Conservation (phyloP, 2,888 invertebrate species). For the Dryadula phaetusa region DNA sequence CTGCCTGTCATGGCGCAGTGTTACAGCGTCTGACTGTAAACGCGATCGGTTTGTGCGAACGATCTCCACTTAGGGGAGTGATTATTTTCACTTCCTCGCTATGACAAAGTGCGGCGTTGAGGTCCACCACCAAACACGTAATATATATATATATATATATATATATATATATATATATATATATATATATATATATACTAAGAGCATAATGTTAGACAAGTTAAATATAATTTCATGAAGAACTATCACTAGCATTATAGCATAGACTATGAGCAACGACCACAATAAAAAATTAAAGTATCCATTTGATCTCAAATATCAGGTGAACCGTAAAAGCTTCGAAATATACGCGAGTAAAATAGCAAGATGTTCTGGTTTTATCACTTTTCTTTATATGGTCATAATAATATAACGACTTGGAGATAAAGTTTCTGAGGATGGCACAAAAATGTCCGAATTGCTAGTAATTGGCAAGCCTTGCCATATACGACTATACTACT, state of each 20-base stretch:
- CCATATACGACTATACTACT: constrained; percentile 10
- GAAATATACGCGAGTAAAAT: constrained; percentile 55
- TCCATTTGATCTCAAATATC: constrained; percentile 33
- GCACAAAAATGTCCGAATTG: constrained; percentile 34
- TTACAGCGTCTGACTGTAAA: too few species aligned
- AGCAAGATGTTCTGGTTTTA: constrained; percentile 57
- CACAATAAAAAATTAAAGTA: constrained; percentile 37
- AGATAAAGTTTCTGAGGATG: constrained; percentile 35
- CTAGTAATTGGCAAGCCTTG: constrained; percentile 28
- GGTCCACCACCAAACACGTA: too few species aligned
- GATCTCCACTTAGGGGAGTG: too few species aligned
- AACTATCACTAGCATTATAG: constrained; percentile 9
- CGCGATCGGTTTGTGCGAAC: too few species aligned
- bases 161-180: too few species aligned
- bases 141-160: too few species aligned
- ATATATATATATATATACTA: too few species aligned
- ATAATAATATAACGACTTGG: constrained; percentile 39
- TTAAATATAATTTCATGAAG: neutral
- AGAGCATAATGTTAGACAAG: neutral
- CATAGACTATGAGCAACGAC: constrained; percentile 6
- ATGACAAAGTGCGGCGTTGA: too few species aligned
- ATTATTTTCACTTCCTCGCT: too few species aligned
- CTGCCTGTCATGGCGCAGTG: too few species aligned
- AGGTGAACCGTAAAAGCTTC: constrained; percentile 38
- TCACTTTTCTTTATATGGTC: constrained; percentile 39